Percentiles rank a stretch among this genome's conserved stretches.
Evolutionary conservation across 1,140 invertebrate genomes (phyloP).

Genomic region (Temnothorax longispinosus): DNA sequence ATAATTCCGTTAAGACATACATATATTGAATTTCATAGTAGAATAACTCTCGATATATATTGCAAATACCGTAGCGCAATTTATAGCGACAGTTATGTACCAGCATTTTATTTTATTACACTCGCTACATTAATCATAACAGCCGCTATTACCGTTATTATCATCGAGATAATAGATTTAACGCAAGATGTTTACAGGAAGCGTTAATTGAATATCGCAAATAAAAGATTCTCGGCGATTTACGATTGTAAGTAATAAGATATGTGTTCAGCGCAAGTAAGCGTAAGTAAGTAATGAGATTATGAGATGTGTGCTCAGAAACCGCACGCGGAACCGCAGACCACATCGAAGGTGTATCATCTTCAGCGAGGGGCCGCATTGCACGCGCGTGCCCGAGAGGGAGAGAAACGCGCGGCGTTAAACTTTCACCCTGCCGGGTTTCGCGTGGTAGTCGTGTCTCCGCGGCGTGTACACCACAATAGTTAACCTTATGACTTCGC

Average conservation of each 20-base stretch:
- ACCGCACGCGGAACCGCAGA: slow-evolving; percentile 22
- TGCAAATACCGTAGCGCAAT: not conserved
- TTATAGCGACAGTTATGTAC: not conserved
- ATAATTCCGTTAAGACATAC: too few relatives aligned
- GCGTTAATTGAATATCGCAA: slow-evolving; percentile 2
- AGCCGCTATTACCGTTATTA: not conserved
- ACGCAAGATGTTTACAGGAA: not conserved
- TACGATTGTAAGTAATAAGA: not conserved
- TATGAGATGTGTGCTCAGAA: not conserved
- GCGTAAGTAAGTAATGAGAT: not conserved
- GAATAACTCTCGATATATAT: not conserved
- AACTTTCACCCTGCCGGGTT: slow-evolving; percentile 69
- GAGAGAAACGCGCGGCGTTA: slow-evolving; percentile 64
- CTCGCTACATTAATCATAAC: not conserved
- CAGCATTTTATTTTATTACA: not conserved
- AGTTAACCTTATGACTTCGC: slow-evolving; percentile 74
- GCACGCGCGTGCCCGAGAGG: slow-evolving; percentile 39
- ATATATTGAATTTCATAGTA: too few relatives aligned
- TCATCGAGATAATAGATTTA: not conserved
- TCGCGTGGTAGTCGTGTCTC: slow-evolving; percentile 71
- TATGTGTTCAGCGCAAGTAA: not conserved
- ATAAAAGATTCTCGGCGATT: not conserved
- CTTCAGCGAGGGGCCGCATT: slow-evolving; percentile 35
- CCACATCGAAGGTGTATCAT: slow-evolving; percentile 50
- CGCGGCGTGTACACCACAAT: slow-evolving; percentile 70